phyloP scores from a whole-genome alignment of 1,140 invertebrate genomes.

The Philopotamus ludificatus region DNA sequence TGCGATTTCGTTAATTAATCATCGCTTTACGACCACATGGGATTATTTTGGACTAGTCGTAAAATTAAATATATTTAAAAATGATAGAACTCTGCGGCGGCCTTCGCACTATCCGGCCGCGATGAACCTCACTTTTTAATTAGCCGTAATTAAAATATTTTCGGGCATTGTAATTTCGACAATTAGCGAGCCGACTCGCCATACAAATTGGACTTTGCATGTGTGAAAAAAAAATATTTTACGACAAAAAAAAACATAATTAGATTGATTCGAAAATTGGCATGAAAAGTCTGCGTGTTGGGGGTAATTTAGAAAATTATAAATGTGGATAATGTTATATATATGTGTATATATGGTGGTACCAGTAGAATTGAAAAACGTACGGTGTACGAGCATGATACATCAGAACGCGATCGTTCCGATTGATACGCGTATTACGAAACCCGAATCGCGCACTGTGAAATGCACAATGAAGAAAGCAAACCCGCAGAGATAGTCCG shows the following conservation, averaged over 20 bases:
- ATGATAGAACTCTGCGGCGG: neutral
- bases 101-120: neutral
- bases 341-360: neutral
- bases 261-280: too few species aligned
- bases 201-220: too few species aligned
- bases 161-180: neutral
- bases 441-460: neutral
- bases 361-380: neutral
- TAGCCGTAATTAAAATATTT: neutral
- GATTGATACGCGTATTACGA: neutral
- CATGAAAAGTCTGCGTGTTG: too few species aligned
- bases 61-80: too few species aligned
- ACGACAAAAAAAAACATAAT: too few species aligned
- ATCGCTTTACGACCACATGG: too few species aligned
- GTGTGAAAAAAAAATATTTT: too few species aligned
- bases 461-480: neutral
- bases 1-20: too few species aligned
- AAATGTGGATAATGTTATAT: too few species aligned
- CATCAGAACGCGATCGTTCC: slow-evolving; percentile 5
- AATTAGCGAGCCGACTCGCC: too few species aligned
- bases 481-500: neutral
- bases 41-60: too few species aligned
- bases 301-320: too few species aligned
- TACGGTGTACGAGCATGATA: neutral
- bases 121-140: neutral